Evolutionary conservation across 2,113 vertebrate species (phyloP), one percentile per base, ranked within the genome.

Genomic region (Azemiops feae): DNA sequence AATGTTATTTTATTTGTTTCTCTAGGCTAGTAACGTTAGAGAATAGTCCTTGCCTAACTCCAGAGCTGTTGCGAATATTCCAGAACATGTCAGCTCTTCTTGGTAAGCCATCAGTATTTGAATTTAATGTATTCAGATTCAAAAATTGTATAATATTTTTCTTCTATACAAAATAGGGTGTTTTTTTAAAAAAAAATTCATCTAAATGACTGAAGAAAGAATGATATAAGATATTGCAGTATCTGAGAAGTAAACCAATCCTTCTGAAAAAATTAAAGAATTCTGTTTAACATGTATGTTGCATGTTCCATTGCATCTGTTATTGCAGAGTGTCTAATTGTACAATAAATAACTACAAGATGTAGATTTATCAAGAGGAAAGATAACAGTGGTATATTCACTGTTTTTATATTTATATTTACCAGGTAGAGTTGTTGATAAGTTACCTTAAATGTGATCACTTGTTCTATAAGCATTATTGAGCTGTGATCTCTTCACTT

Each of bases 81-180:
- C 99, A 99, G 96, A 99, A 99, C 96, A 99, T 99, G 99, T 98
- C 98, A 47, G 96, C 99, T 53, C 97, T 99, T 96, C 97, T 99
- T 89, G 99, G 99, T 99, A 97, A 97, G 98, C 20, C 95, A 47
- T 92, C 69, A 93, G 53, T 16, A 88, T 25, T 87, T 92, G 90
- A 85, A 90, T 16, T 23, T 60, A 25, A 47, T 57, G 5, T 25
- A 47, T 89, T 54, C 2, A 0, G 10, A 43, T 74, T 53, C 20
- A 74, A 25, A 22, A 20, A 5, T 43, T 20, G 18, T 43, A 8
- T 53, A 54, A 10, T 39, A 50, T n/a, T 39, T 57, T 18, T 69
- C 54, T 89, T 50, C 30, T 85, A 18, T 85, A 53, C 43, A 58
- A 85, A 85, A 45, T 50, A 14, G 27, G 0, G 34, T 89, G n/a